Evolutionary conservation across 1,140 invertebrate genomes (phyloP), one percentile per base, ranked within the genome.

Genomic region (Ditylenchus dipsaci): DNA sequence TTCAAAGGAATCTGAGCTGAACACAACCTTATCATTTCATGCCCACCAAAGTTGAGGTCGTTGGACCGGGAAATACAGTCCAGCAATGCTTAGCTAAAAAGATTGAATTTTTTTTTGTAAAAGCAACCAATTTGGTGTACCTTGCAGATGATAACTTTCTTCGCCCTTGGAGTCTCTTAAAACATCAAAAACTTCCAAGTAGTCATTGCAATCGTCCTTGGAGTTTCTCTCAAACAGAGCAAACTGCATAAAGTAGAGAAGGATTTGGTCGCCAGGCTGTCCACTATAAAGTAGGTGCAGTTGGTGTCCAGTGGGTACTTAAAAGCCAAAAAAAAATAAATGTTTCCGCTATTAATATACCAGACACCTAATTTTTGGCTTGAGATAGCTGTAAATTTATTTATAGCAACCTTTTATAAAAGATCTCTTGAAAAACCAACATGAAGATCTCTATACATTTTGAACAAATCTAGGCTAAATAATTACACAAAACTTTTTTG

Each of bases 231-330:
- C 76, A 59, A 73, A 77, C 13, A 82, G 62, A 0, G 81, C 80
- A 64, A 82, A 82, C 63, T 83, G 81, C 62, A 81, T 78, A 49
- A 82, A 82, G 61, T 83, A 78, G 1, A 81, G 29, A 17, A 81
- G 69, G 64, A 82, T 77, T 63, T 78, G 67, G 29, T 77, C 62
- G 42, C 74, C 78, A 8, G 73, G 72, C 8, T 70, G 43, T 1
- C 80, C 79, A 42, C 68, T 49, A 80, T 79, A 43, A 67, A 71
- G 57, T 80, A 80, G 33, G 78, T 78, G 53, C 78, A 80, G 56
- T 81, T 80, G 30, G 79, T 77, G 67, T 79, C 78, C 13, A 79
- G 59, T 1, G 78, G 78, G 49, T 79, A 79, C 33, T 38, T 38
- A 11, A 38, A 3, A 38, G 3, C 11, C 11, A 38, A 38, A 5